Base-by-base conservation (phyloP, 2,113 vertebrate species). In the Rhea americana region DNA sequence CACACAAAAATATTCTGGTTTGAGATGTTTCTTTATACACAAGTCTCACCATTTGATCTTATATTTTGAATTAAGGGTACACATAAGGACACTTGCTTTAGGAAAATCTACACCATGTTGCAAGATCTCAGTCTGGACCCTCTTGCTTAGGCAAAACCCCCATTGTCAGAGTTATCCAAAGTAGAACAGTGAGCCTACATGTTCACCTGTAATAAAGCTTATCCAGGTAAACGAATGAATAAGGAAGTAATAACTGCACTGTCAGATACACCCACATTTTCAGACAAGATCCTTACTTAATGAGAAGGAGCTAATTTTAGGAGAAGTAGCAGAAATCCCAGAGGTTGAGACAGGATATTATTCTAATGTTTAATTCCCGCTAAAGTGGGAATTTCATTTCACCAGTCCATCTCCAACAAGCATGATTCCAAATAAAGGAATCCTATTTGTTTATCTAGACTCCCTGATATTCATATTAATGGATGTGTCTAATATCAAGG, bases 251-350 rank as follows among this genome's bases (percentile, higher is more conserved):
- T 51, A 92, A 78, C 66, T 50, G 65, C 20, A 48, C 32, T 72
- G 74, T 32, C 32, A 6, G 0, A 21, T 59, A 73, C 55, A 74
- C 26, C 41, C 73, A 87, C 19, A 0, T 87, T 85, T 80, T 82
- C 87, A 94, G 66, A 59, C 28, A 90, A 43, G 25, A 79, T 71
- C 55, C 24, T 50, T 73, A 76, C 18, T 65, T 83, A 92, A 83
- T 45, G 58, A 72, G 70, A 87, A 87, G 14, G 24, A 82, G 61
- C 21, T 87, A 41, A 26, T 82, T 75, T 81, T 62, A 87, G 1
- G 5, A 94, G 48, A 20, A 78, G 43, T 8, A 79, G 35, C 28
- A 94, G 45, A 53, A 73, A 75, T 73, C 66, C 78, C 70, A 82
- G 65, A 89, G 53, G 22, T 58, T 70, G 50, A 92, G 32, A 74